Evolutionary conservation across 2,888 invertebrate species (phyloP), one percentile per base, ranked within the genome.

Genomic region (Drosophila testacea): DNA sequence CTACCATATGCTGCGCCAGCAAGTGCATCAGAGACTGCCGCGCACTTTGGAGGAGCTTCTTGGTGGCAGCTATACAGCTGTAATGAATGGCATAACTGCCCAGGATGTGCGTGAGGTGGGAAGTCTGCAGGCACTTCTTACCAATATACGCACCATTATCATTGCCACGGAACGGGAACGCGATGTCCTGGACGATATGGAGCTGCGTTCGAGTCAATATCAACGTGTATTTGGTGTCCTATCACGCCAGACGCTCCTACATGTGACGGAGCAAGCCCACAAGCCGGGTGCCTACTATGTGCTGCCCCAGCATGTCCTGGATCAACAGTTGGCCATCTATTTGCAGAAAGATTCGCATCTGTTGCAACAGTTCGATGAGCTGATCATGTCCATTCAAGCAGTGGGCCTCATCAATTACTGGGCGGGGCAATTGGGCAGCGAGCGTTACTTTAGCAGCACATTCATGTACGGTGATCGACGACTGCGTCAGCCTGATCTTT

Each of bases 1-100:
- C 22, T 87, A 78, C 28, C 69, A 83, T 30, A 69, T 87, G 42
- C 60, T 82, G 10, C 82, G 88, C 6, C 77, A 73, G 36, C 74
- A 82, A 7, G 50, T 82, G 0, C 82, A 83, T 30, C 77, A 77
- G 7, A 55, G 63, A 4, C 16, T 85, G 55, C 87, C 87, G 0
- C 64, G 39, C 1, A 77, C 34, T 0, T 44, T 87, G 11, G 9
- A 52, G 9, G 79, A 83, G 5, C 60, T 85, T n/a, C 13, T 70
- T 9, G 28, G 63, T 0, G 69, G 54, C 4, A 55, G 75, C 50
- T 87, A 83, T 54, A 69, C 65, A 11, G 71, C 75, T 0, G 76
- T 73, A 4, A 51, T 83, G 68, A 76, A 73, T 61, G 69, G 51
- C 1, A 47, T 70, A 3, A 78, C 75, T 0, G 66, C 62, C 27